Base-by-base conservation (phyloP, 2,888 invertebrate genomes). In the Tachystola acroxantha region DNA sequence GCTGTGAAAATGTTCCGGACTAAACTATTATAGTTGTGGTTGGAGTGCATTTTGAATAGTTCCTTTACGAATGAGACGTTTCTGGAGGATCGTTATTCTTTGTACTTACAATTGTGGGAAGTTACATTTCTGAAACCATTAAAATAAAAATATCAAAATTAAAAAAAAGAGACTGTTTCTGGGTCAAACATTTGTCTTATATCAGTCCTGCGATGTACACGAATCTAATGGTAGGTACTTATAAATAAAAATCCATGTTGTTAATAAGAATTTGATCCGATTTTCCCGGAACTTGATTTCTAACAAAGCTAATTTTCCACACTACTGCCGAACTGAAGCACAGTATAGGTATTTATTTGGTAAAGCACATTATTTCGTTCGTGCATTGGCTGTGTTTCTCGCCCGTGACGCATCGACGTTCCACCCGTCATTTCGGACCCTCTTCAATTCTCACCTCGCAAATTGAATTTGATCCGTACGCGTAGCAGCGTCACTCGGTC, bases 391-490 rank as follows among this genome's bases (percentile, higher is more conserved):
- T 16, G 16, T 16, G 6, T 16, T 6, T 16, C 16, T 16, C 16
- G 6, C 16, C 16, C 10, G 10, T 20, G 29, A 30, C 29, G 16
- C 29, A 16, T 16, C 14, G 29, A 14, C 27, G 27, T 27, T 33
- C 59, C 66, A 64, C 67, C 65, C 69, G 71, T 78, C 77, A 75
- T 73, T 74, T 75, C 63, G 62, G 64, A 79, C 82, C 81, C 77
- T 79, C 76, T 72, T 81, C 82, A 80, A 77, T 78, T 68, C 68
- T 64, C 80, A 68, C 73, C 72, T 73, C 68, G 64, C 75, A 82
- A 84, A 85, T 85, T 85, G 80, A 84, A 84, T 84, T 84, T 79
- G 78, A 84, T 79, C 77, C 70, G 73, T 16, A 16, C 3, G 16
- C 16, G 6, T 68, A 75, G 74, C 71, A 68, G 57, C 72, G 70